Percentiles rank a stretch among this genome's conserved stretches.
Evolutionary conservation across 2,797 vertebrate species (phyloP).

Genomic region (Alca torda): DNA sequence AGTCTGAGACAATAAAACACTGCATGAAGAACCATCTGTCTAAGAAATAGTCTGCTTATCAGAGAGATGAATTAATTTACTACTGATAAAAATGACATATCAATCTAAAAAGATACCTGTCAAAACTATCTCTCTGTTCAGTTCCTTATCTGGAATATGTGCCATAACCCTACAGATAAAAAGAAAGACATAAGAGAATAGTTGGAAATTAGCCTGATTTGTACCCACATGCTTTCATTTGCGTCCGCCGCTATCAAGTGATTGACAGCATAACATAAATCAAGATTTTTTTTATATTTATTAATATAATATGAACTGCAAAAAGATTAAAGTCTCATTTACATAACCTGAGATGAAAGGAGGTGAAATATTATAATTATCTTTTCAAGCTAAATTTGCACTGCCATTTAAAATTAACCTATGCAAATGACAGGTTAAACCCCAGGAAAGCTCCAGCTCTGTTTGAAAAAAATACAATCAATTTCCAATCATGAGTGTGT

Average conservation of each 20-base stretch:
- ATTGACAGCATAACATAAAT: constrained; percentile 84
- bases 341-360: constrained; percentile 88
- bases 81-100: constrained; percentile 53
- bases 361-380: constrained; percentile 94
- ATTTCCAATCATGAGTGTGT: constrained; percentile 61
- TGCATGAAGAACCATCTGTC: neutral
- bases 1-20: neutral
- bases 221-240: constrained; percentile 73
- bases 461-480: constrained; percentile 59
- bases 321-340: constrained; percentile 87
- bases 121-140: constrained; percentile 29
- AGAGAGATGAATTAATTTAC: constrained; percentile 39
- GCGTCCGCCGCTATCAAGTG: constrained; percentile 65
- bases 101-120: constrained; percentile 21
- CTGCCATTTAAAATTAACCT: constrained; percentile 96
- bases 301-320: constrained; percentile 81
- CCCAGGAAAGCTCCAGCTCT: constrained; percentile 76
- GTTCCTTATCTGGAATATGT: constrained; percentile 47
- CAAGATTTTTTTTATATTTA: constrained; percentile 74
- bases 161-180: constrained; percentile 1
- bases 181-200: constrained; percentile 30
- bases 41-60: constrained; percentile 46
- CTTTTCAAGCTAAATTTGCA: constrained; percentile 94
- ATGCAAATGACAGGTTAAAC: constrained; percentile 89
- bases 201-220: constrained; percentile 79